Evolutionary conservation across 2,888 invertebrate species (phyloP), one percentile per base, ranked within the genome.

Genomic region (Abscondita cerata): DNA sequence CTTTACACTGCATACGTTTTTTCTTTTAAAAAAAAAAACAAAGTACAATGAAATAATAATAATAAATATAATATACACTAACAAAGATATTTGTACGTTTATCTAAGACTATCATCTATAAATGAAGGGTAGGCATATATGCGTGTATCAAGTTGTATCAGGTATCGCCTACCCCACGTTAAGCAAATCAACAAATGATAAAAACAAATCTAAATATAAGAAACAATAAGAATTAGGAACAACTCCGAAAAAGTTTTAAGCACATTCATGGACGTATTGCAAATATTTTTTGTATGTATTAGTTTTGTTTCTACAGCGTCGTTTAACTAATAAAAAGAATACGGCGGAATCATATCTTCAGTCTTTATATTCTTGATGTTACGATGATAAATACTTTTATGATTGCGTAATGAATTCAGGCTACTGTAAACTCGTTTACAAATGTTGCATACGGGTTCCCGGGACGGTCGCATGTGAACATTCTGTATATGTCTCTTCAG

Each of bases 381-480:
- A 83, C 93, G 89, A 84, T 93, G 93, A 83, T 93, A 93, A 86
- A 94, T 93, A 82, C 93, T 93, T 88, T 93, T 93, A 87, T 93
- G 93, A 86, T 93, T 93, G 82, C 93, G 87, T 78, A 93, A 87
- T 81, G 92, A 93, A 86, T 93, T 93, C 78, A 93, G 86, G 80
- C 93, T 93, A 86, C 93, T 92, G 86, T 93, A 94, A 75, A 93
- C 93, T 80, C 93, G 90, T 83, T 93, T 92, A 86, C 93, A 94
- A 81, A 93, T 92, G 86, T 92, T 93, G 87, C 93, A 94, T 80
- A 93, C 92, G 72, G 93, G 93, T 84, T 92, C 92, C 84, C 93
- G 88, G 81, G 92, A 91, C 76, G 93, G 93, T 78, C 92, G 87
- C 89, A 92, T 92, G 85, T 93, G 93, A 77, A 93, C 93, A 85